Conservation (phyloP, 64 coral and sea anemone species). For the Trachythela sp. region DNA sequence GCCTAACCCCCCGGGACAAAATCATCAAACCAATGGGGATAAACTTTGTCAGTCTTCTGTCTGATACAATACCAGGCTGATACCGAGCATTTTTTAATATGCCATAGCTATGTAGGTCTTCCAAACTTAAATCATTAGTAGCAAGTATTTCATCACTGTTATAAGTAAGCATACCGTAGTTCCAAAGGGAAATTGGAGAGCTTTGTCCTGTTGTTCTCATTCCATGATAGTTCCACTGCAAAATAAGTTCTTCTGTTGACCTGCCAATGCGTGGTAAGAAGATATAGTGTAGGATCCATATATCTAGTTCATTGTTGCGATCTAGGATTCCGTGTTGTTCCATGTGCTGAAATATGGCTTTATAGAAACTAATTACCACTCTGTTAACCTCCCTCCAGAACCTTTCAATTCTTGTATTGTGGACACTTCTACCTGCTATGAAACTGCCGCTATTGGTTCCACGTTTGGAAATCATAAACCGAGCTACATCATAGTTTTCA, state of each 20-base stretch:
- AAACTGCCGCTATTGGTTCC: slow-evolving; percentile 34
- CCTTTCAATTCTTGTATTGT: slow-evolving; percentile 42
- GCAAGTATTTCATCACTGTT: neutral
- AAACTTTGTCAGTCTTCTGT: too few species aligned
- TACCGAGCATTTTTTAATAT: too few species aligned
- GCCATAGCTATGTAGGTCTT: too few species aligned
- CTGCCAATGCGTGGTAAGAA: slow-evolving; percentile 34
- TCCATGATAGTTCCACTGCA: slow-evolving; percentile 24
- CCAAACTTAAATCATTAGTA: too few species aligned
- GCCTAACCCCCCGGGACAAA: too few species aligned
- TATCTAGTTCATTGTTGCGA: slow-evolving; percentile 38
- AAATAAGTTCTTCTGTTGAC: slow-evolving; percentile 17
- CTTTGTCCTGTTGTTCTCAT: slow-evolving; percentile 14
- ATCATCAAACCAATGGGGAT: too few species aligned
- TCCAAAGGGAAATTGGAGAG: neutral
- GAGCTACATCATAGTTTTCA: slow-evolving; percentile 24
- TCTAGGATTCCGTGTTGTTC: slow-evolving; percentile 30
- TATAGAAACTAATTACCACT: slow-evolving; percentile 3
- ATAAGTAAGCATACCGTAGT: neutral
- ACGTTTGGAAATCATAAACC: neutral
- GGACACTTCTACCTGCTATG: slow-evolving; percentile 29
- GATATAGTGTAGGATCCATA: slow-evolving; percentile 32
- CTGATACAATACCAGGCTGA: too few species aligned
- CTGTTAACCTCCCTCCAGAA: slow-evolving; percentile 25
- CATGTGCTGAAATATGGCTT: slow-evolving; percentile 31